Conservation (phyloP, 1,140 invertebrate genomes). For the Lordiphosa mommai region DNA sequence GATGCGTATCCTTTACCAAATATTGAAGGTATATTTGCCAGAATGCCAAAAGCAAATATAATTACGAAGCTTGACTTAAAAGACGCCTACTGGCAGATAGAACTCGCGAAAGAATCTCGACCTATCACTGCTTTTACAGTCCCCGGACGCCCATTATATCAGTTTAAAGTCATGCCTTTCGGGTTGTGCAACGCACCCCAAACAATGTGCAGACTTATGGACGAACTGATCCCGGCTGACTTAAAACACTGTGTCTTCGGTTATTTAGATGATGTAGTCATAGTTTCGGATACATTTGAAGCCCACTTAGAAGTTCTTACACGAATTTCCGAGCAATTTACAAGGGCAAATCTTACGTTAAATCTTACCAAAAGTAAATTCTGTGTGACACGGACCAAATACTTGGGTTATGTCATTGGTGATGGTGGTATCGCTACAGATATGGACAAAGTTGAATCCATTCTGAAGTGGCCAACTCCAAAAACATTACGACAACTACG, state of each 20-base stretch:
- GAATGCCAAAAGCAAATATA: not conserved
- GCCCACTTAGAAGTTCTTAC: not conserved
- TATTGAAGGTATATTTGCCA: not conserved
- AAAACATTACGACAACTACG: not conserved
- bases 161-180: no score
- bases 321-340: not conserved
- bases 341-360: not conserved
- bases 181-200: no score
- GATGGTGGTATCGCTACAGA: not conserved
- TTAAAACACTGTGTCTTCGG: not conserved
- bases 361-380: constrained; percentile 8
- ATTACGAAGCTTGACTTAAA: not conserved
- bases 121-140: no score
- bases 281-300: not conserved
- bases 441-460: not conserved
- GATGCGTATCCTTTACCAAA: not conserved
- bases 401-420: constrained; percentile 4
- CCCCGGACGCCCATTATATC: no score
- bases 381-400: not conserved
- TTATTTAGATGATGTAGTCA: not conserved
- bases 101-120: not conserved
- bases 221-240: no score
- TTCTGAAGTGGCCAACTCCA: not conserved
- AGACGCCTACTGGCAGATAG: not conserved
- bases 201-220: no score